Percentiles rank a stretch among this genome's conserved stretches.
These are phyloP conservation scores for Leptopilina boulardi DNA, from an alignment of 1,140 invertebrate genomes.

Conservation along the genomic window DNA sequence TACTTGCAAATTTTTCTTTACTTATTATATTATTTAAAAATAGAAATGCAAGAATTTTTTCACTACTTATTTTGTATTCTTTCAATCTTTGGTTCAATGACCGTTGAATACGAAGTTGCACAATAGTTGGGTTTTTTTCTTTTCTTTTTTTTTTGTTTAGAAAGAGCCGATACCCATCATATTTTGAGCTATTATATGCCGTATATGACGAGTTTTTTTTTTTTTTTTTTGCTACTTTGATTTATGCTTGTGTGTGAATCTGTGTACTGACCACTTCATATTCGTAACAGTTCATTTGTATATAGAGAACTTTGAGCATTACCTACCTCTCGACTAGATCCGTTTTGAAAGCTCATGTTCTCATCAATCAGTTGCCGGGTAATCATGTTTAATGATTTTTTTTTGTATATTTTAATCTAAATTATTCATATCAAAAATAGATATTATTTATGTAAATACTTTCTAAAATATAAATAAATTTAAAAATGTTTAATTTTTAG, in stretches of 20 bases:
- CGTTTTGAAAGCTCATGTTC: neutral
- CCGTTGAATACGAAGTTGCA: neutral
- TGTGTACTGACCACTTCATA: slow-evolving; percentile 9
- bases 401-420: neutral
- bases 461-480: too few relatives aligned
- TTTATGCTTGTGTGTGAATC: neutral
- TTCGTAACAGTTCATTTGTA: neutral
- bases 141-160: slow-evolving; percentile 7
- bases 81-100: neutral
- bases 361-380: neutral
- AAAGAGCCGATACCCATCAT: slow-evolving; percentile 9
- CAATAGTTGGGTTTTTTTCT: neutral
- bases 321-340: neutral
- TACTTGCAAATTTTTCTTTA: too few relatives aligned
- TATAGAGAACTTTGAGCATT: neutral
- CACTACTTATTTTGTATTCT: neutral
- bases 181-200: slow-evolving; percentile 6
- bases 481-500: too few relatives aligned
- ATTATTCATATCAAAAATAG: too few relatives aligned
- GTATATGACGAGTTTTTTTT: neutral
- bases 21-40: too few relatives aligned
- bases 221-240: neutral
- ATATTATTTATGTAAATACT: too few relatives aligned
- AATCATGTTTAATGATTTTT: neutral
- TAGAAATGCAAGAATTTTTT: neutral